These are phyloP conservation scores for Agapornis canus DNA, from an alignment of 2,797 vertebrate species.

Conservation along the genomic window DNA sequence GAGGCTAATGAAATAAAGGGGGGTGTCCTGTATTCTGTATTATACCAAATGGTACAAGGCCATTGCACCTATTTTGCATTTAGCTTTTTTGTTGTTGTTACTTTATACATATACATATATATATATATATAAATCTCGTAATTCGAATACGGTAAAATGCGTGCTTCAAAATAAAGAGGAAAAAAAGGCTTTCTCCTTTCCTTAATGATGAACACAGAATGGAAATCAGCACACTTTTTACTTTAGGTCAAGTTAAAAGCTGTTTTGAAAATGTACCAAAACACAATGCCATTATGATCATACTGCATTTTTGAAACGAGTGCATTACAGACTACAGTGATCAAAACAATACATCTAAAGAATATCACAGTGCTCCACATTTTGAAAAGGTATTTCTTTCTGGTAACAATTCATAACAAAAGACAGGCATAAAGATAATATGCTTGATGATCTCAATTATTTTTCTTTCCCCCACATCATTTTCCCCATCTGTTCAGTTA, in stretches of 20 bases:
- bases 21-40: background rate
- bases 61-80: background rate
- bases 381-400: background rate
- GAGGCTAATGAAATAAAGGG: conserved; percentile 31
- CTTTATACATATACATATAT: background rate
- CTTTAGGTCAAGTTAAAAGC: background rate
- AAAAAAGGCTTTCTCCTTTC: background rate
- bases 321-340: background rate
- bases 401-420: background rate
- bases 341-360: background rate
- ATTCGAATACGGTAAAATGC: background rate
- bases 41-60: background rate
- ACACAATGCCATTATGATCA: background rate
- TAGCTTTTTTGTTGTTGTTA: background rate
- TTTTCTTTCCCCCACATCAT: background rate
- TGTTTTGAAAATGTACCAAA: background rate
- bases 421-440: background rate
- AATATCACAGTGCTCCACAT: background rate
- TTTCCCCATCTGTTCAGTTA: background rate
- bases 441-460: fast-evolving
- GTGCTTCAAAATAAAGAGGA: background rate
- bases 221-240: background rate
- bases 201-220: background rate
- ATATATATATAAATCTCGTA: background rate
- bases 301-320: background rate